These are phyloP conservation scores for Nannoperca obscura DNA, from an alignment of 2,797 vertebrate genomes.

Conservation along the genomic window DNA sequence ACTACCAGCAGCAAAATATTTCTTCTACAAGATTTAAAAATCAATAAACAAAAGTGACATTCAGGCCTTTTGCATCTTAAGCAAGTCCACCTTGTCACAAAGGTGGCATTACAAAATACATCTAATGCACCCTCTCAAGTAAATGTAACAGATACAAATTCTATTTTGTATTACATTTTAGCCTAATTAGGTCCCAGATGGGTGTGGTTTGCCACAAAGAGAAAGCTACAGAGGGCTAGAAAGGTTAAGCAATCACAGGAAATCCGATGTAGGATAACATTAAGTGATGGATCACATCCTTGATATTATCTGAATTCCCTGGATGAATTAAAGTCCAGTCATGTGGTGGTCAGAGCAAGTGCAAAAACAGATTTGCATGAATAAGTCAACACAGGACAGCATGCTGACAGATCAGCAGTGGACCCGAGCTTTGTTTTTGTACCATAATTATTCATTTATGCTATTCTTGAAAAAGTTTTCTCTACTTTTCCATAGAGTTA, in stretches of 20 bases:
- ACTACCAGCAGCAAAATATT: slow-evolving; percentile 52
- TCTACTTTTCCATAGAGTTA: slow-evolving; percentile 6
- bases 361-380: slow-evolving; percentile 33
- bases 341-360: slow-evolving; percentile 21
- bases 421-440: too few species aligned
- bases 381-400: slow-evolving; percentile 11
- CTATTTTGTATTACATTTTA: slow-evolving; percentile 64
- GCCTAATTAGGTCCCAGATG: slow-evolving; percentile 62
- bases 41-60: slow-evolving; percentile 81
- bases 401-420: slow-evolving; percentile 1
- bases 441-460: slow-evolving; percentile 2
- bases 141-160: slow-evolving; percentile 62
- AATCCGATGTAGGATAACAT: slow-evolving; percentile 43
- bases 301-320: slow-evolving; percentile 56
- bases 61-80: slow-evolving; percentile 73
- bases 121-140: slow-evolving; percentile 57
- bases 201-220: slow-evolving; percentile 57
- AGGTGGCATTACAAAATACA: slow-evolving; percentile 56
- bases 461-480: not conserved
- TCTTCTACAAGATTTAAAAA: slow-evolving; percentile 72
- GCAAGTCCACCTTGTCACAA: slow-evolving; percentile 55
- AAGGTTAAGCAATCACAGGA: slow-evolving; percentile 61
- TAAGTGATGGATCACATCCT: slow-evolving; percentile 64
- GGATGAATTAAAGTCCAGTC: slow-evolving; percentile 51
- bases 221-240: slow-evolving; percentile 27